A percentile compares a stretch with the other conserved stretches of the same genome.
phyloP scores from a whole-genome alignment of 1,140 invertebrate genomes.

The Zaprionus taronus region DNA sequence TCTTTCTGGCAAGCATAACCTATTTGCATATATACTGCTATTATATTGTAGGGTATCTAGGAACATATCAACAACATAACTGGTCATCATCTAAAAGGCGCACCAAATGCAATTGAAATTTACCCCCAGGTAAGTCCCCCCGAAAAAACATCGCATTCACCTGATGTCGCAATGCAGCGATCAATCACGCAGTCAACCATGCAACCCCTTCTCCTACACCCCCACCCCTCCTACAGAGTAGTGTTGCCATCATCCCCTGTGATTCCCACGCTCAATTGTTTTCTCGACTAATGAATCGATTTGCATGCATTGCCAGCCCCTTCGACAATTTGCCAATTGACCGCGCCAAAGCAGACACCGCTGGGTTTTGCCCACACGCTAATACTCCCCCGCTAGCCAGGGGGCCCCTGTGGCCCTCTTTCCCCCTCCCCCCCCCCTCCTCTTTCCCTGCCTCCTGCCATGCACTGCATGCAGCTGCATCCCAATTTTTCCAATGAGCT shows the following conservation, averaged over 20 bases:
- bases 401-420: not conserved
- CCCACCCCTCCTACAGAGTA: not conserved
- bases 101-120: not conserved
- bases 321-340: conserved; percentile 23
- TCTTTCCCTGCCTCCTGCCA: not conserved
- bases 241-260: conserved; percentile 11
- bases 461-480: not conserved
- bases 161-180: not conserved
- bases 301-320: conserved; percentile 35
- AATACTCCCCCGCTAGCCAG: not conserved
- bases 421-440: not conserved
- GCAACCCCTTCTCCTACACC: too few species aligned
- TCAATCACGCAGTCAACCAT: not conserved
- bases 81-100: too few species aligned
- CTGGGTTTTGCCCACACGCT: conserved; percentile 26
- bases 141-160: not conserved
- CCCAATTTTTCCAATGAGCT: conserved; percentile 28
- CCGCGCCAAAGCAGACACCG: conserved; percentile 9
- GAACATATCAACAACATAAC: not conserved
- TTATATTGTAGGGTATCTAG: not conserved
- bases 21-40: too few species aligned
- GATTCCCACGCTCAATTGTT: conserved; percentile 43
- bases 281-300: conserved; percentile 43
- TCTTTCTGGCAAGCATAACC: too few species aligned
- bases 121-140: not conserved